Evolutionary conservation across 2,797 vertebrate species (phyloP).

Genomic region (Ctenochaetus hawaiiensis): DNA sequence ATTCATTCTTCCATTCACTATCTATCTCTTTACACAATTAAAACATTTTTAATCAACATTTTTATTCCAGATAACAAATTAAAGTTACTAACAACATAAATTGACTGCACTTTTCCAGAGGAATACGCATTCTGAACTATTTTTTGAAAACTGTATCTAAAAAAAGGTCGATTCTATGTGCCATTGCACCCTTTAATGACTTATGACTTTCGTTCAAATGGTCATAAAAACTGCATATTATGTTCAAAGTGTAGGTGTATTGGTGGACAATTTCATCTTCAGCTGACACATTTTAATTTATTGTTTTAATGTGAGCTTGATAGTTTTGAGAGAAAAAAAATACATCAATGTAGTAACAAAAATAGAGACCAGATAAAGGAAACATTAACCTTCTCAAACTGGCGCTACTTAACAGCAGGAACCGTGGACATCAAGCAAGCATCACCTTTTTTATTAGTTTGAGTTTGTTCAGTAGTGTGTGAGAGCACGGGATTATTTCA

Average conservation of each 20-base stretch:
- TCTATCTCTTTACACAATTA: too few relatives aligned
- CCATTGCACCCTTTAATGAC: too few relatives aligned
- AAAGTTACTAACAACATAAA: too few relatives aligned
- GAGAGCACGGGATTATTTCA: slow-evolving; percentile 39
- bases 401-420: background rate
- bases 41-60: too few relatives aligned
- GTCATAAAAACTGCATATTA: too few relatives aligned
- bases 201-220: too few relatives aligned
- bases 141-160: too few relatives aligned
- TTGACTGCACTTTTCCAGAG: too few relatives aligned
- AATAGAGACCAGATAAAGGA: slow-evolving; percentile 22
- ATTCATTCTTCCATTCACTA: too few relatives aligned
- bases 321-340: background rate
- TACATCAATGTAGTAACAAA: background rate
- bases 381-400: slow-evolving; percentile 20
- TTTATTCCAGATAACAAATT: too few relatives aligned
- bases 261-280: background rate
- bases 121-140: too few relatives aligned
- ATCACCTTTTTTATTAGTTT: slow-evolving; percentile 12
- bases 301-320: slow-evolving; percentile 1
- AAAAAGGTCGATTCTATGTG: too few relatives aligned
- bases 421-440: slow-evolving; percentile 4
- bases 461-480: slow-evolving; percentile 3
- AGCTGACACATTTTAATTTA: background rate
- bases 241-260: background rate